These are phyloP conservation scores for Potamarius usumacintae DNA, from an alignment of 2,113 vertebrate species.

Conservation along the genomic window DNA sequence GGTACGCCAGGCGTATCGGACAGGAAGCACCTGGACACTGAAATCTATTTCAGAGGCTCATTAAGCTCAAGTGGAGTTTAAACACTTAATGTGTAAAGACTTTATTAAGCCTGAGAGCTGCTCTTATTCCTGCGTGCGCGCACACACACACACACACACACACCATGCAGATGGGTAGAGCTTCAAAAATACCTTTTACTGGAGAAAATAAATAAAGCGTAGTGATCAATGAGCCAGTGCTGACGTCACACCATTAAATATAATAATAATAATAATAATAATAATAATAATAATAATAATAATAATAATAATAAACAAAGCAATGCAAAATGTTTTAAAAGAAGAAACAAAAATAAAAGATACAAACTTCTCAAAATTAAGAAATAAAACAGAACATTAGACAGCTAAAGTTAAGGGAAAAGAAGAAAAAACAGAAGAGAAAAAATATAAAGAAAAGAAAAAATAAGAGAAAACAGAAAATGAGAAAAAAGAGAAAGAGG, in stretches of 20 bases:
- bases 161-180: neutral
- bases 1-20: slow-evolving; percentile 42
- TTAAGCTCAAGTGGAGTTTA: neutral
- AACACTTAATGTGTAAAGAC: neutral
- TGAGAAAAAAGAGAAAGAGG: neutral
- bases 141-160: slow-evolving; percentile 6
- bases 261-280: no score
- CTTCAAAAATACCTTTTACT: neutral
- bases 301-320: no score
- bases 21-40: slow-evolving; percentile 53
- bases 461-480: neutral
- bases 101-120: slow-evolving; percentile 6
- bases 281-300: no score
- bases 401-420: neutral
- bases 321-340: neutral
- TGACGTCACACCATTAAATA: no score
- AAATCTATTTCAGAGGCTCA: slow-evolving; percentile 17
- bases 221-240: neutral
- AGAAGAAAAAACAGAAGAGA: neutral
- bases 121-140: slow-evolving; percentile 6
- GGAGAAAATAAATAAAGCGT: neutral
- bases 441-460: neutral
- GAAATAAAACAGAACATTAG: neutral
- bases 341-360: neutral
- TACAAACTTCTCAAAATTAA: neutral